Conservation (phyloP, 2,888 invertebrate species). For the Eupithecia dodoneata region DNA sequence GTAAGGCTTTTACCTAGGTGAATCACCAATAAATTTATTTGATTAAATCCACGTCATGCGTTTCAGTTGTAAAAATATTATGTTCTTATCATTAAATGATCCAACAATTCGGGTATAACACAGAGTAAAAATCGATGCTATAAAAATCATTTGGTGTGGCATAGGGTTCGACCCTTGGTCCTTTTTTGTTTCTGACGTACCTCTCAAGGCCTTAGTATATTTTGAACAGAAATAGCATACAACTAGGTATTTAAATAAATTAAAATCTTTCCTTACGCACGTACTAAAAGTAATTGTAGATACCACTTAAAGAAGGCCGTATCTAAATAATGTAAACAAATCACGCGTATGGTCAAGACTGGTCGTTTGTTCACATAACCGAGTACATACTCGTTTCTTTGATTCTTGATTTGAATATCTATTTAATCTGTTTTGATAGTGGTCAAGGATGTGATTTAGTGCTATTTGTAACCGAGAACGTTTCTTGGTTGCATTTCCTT, state of each 20-base stretch:
- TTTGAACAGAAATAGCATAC: background rate
- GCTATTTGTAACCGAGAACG: background rate
- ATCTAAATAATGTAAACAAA: constrained; percentile 20
- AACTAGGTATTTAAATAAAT: background rate
- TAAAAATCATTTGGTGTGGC: background rate
- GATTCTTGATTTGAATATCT: background rate
- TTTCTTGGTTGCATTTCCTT: background rate
- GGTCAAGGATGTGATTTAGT: background rate
- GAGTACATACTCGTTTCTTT: constrained; percentile 5
- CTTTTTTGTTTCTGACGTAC: background rate
- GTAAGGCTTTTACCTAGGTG: too few relatives aligned
- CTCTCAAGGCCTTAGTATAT: background rate
- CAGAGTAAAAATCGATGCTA: background rate
- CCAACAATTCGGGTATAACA: too few relatives aligned
- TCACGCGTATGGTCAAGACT: constrained; percentile 35
- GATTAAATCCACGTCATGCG: too few relatives aligned
- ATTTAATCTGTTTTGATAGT: background rate
- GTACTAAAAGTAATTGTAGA: constrained; percentile 12
- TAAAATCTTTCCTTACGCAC: background rate
- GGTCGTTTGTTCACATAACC: background rate
- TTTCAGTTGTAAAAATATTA: too few relatives aligned
- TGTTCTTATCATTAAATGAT: too few relatives aligned
- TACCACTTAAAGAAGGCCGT: constrained; percentile 22
- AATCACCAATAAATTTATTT: too few relatives aligned
- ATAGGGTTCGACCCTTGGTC: background rate